Evolutionary conservation across 2,797 vertebrate species (phyloP).

Genomic region (Liparis tanakae): DNA sequence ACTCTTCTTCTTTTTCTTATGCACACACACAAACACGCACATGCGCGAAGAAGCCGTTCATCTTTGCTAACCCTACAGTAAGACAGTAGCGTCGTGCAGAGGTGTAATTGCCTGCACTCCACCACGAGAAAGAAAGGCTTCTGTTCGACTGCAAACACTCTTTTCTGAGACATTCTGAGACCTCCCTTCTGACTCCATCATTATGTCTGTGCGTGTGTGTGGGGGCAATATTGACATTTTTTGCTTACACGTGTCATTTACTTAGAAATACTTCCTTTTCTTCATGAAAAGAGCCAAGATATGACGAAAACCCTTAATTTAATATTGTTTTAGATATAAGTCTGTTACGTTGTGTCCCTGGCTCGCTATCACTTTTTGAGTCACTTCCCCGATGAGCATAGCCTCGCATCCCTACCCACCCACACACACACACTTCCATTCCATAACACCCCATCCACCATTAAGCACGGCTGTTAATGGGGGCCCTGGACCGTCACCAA

Average conservation of each 20-base stretch:
- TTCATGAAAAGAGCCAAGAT: background rate
- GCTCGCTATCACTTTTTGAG: background rate
- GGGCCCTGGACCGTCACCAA: constrained; percentile 46
- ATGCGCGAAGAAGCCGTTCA: constrained; percentile 67
- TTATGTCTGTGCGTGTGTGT: constrained; percentile 47
- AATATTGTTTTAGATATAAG: background rate
- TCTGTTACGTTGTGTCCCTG: background rate
- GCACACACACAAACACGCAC: constrained; percentile 2
- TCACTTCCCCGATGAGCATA: background rate
- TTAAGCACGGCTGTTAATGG: constrained; percentile 41
- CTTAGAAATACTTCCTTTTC: background rate
- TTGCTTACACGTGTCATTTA: constrained; percentile 24
- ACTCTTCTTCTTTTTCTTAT: too few relatives aligned
- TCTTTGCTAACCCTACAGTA: constrained; percentile 58
- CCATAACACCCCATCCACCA: constrained; percentile 51
- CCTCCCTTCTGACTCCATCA: constrained; percentile 58
- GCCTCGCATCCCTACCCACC: background rate
- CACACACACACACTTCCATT: constrained; percentile 6
- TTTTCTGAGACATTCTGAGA: too few relatives aligned
- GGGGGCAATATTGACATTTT: constrained; percentile 27
- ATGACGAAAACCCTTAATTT: background rate
- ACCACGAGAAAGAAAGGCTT: constrained; percentile 49
- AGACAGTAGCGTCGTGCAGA: constrained; percentile 63
- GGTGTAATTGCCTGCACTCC: constrained; percentile 70
- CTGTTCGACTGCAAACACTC: constrained; percentile 67